phyloP scores from a whole-genome alignment of 2,113 vertebrate species.

The Cyanoramphus novaezelandiae region DNA sequence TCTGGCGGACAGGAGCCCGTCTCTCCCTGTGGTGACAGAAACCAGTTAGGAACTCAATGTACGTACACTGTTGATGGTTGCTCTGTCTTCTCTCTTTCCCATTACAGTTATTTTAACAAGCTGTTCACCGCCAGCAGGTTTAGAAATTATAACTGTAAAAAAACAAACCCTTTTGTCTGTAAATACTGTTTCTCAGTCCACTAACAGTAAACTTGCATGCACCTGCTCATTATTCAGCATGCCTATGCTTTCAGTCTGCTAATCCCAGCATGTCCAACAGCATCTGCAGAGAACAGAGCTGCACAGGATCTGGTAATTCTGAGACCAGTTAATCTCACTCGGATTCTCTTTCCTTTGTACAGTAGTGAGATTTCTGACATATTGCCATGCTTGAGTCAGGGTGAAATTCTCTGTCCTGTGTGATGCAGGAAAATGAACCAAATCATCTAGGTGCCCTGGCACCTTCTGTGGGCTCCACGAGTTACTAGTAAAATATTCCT shows the following conservation, averaged over 20 bases:
- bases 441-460: not conserved
- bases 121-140: not conserved
- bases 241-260: not conserved
- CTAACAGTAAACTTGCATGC: not conserved
- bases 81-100: not conserved
- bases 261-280: not conserved
- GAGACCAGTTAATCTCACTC: not conserved
- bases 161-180: not conserved
- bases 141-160: not conserved
- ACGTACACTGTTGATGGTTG: not conserved
- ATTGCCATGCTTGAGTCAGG: not conserved
- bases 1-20: not conserved
- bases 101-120: not conserved
- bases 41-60: not conserved
- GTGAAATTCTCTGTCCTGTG: not conserved
- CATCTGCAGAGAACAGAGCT: not conserved
- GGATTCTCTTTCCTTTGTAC: not conserved
- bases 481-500: not conserved
- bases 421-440: not conserved
- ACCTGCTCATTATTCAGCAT: not conserved
- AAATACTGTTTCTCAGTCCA: not conserved
- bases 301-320: not conserved
- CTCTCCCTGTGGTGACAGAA: not conserved
- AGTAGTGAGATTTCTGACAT: not conserved
- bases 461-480: not conserved